A percentile compares a stretch with the other conserved stretches of the same genome.
Conservation (phyloP, 2,888 invertebrate species). For the Pinctada fucata region DNA sequence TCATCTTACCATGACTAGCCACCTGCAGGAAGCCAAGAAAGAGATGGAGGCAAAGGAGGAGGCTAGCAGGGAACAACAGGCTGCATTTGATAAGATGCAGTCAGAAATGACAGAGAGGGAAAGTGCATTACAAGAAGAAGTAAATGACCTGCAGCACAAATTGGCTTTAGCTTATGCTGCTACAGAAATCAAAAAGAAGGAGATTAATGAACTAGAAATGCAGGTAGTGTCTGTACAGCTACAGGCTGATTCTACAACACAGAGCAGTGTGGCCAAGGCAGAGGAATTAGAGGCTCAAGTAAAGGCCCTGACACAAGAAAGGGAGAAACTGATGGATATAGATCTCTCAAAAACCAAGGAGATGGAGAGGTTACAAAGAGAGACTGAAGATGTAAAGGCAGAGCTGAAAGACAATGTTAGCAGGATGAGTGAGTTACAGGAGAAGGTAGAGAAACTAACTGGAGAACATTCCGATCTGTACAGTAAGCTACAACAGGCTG, state of each 20-base stretch:
- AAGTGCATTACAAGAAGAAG: conserved; percentile 6
- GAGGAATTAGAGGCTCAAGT: conserved; percentile 36
- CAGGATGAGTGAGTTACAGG: conserved; percentile 13
- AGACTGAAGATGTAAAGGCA: conserved; percentile 30
- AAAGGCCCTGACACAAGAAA: conserved; percentile 37
- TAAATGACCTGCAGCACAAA: conserved; percentile 34
- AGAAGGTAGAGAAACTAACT: conserved; percentile 19
- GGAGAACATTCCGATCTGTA: conserved; percentile 29
- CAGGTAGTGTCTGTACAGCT: conserved; percentile 41
- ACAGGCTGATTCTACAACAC: conserved; percentile 32
- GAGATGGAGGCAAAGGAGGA: conserved; percentile 32
- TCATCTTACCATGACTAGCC: conserved; percentile 29
- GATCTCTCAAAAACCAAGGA: conserved; percentile 49
- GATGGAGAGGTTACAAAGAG: conserved; percentile 37
- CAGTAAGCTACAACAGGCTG: conserved; percentile 34
- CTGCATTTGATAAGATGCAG: conserved; percentile 37
- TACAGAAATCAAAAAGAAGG: conserved; percentile 33
- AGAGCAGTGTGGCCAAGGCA: conserved; percentile 13
- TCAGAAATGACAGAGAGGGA: conserved; percentile 27
- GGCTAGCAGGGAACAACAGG: conserved; percentile 39
- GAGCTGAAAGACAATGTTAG: conserved; percentile 18
- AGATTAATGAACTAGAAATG: conserved; percentile 38
- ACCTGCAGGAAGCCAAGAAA: conserved; percentile 46
- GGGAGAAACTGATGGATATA: conserved; percentile 45
- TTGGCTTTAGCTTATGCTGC: conserved; percentile 31